phyloP scores from a whole-genome alignment of 2,797 vertebrate species.

The Serranus cabrilla region DNA sequence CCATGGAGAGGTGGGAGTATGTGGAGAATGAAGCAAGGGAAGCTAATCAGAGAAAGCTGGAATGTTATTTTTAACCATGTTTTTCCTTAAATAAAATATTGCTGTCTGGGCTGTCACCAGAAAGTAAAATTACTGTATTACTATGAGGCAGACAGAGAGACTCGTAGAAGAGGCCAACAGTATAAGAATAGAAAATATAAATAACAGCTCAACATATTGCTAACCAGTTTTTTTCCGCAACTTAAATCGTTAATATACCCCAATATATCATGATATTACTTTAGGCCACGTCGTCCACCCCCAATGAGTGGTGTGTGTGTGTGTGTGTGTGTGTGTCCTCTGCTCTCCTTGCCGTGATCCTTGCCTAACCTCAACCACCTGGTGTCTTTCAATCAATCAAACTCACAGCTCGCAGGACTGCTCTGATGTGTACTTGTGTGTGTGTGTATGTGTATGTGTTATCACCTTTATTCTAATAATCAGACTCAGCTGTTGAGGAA shows the following conservation, averaged over 20 bases:
- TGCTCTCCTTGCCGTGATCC: constrained; percentile 48
- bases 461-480: constrained; percentile 60
- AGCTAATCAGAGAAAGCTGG: neutral
- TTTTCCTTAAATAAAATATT: constrained; percentile 4
- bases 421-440: constrained; percentile 20
- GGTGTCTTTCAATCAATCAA: constrained; percentile 66
- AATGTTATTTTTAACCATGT: neutral
- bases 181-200: constrained; percentile 2
- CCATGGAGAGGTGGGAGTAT: neutral
- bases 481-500: constrained; percentile 70
- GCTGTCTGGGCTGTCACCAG: neutral
- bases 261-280: no score
- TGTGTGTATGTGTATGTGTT: constrained; percentile 20
- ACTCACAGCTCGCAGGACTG: constrained; percentile 14
- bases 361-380: constrained; percentile 62
- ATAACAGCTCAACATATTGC: no score
- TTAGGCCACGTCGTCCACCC: no score
- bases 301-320: neutral
- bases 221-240: no score
- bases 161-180: neutral
- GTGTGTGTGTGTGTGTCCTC: constrained; percentile 15
- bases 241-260: no score
- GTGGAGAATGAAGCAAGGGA: neutral
- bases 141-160: neutral
- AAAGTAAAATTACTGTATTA: neutral